These are phyloP conservation scores for Aurelia aurita DNA, from an alignment of 30 jellyfish, hydroid and myxozoan genomes.

Conservation along the genomic window DNA sequence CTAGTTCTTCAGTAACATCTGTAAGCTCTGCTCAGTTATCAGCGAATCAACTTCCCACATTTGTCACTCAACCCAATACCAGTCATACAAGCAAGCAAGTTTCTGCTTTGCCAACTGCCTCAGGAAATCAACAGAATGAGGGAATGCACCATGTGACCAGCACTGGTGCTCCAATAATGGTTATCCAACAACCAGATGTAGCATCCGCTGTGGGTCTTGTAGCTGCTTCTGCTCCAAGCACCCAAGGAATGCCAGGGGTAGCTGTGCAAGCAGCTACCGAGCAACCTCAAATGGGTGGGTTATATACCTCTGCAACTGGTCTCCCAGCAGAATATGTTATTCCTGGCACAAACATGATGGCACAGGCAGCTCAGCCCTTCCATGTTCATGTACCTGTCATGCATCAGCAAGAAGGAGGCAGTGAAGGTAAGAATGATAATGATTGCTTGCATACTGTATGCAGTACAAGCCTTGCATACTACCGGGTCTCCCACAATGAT, in stretches of 20 bases:
- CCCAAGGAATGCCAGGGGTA: constrained; percentile 45
- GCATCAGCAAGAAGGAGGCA: constrained; percentile 71
- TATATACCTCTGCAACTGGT: constrained; percentile 81
- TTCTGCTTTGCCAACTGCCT: constrained; percentile 17
- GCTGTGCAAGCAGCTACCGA: constrained; percentile 56
- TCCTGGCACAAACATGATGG: constrained; percentile 72
- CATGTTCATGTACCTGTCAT: constrained; percentile 87
- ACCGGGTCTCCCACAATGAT: too few species aligned
- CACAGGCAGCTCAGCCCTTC: constrained; percentile 58
- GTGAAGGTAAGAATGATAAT: constrained; percentile 51
- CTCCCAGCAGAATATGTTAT: constrained; percentile 83
- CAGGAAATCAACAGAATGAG: constrained; percentile 30
- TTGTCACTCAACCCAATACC: constrained; percentile 53
- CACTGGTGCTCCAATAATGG: constrained; percentile 75
- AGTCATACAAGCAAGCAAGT: constrained; percentile 16
- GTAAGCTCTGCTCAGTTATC: constrained; percentile 44
- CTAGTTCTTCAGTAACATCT: constrained; percentile 9
- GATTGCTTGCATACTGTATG: not conserved
- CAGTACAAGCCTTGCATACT: not conserved
- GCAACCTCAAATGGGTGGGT: constrained; percentile 56
- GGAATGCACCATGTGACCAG: constrained; percentile 52
- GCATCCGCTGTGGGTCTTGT: constrained; percentile 76
- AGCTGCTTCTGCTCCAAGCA: constrained; percentile 44
- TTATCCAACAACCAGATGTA: constrained; percentile 64
- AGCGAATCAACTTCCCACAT: constrained; percentile 58